Evolutionary conservation across 2,888 invertebrate genomes (phyloP), one percentile per base, ranked within the genome.

Genomic region (Arctia plantaginis): DNA sequence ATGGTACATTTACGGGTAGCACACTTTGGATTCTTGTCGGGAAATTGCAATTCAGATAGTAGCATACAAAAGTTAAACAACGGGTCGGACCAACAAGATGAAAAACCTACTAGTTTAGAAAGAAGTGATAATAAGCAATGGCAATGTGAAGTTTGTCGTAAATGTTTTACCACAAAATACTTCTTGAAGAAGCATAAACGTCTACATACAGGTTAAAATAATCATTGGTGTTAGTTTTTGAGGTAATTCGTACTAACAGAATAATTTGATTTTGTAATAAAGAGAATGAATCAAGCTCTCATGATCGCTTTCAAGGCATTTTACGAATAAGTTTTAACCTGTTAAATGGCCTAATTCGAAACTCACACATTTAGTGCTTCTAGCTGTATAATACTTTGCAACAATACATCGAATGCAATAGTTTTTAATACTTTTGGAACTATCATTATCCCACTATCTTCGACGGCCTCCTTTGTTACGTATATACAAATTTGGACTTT

Each of bases 171-270:
- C 0, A 98, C 98, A 2, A 98, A 98, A 92, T 98, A 98, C 94
- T 98, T 98, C 89, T 93, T 98, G 82, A 98, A 98, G 93, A 98
- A 98, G 92, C 98, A 98, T 90, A 98, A 98, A 93, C 96, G 98
- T 82, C 96, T 98, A 77, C 98, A 98, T 92, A 98, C 98, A 92
- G 98, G 98, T 97, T 94, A 95, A 91, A 86, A 85, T 83, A 86
- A 91, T 90, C 90, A 90, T 93, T 93, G 91, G 90, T 93, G 92
- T 94, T 93, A 86, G 80, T 92, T 90, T 77, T 91, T 89, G 91
- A 95, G 93, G 93, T 94, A 94, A 94, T 91, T 92, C 88, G 87
- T 92, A 94, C 93, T 94, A 94, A 94, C 94, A 89, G 82, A 89
- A 87, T 89, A 89, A 87, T 85, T 68, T 44, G 64, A 68, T 76